Conservation (phyloP, 2,797 vertebrate species). For the Mus caroli region DNA sequence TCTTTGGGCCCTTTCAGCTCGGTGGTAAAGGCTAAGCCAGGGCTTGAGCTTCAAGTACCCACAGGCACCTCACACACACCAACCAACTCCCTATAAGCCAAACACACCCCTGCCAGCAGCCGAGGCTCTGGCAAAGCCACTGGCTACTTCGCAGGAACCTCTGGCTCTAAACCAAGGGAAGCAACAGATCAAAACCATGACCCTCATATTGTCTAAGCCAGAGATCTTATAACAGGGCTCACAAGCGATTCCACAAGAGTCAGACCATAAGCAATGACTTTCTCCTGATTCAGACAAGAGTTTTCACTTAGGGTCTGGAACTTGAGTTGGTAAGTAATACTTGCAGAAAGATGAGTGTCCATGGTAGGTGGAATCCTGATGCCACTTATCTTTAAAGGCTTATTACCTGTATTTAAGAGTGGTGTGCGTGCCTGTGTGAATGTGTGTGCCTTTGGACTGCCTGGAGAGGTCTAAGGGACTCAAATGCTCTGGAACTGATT, state of each 20-base stretch:
- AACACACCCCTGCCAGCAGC: neutral
- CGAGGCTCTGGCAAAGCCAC: neutral
- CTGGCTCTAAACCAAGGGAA: conserved; percentile 29
- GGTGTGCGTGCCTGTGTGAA: neutral
- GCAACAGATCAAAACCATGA: neutral
- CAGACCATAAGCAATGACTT: conserved; percentile 10
- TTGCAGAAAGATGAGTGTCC: conserved; percentile 59
- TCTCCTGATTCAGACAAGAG: neutral
- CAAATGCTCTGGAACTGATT: neutral
- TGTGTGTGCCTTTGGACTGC: neutral
- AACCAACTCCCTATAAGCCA: neutral
- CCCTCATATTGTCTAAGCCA: neutral
- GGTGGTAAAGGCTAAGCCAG: neutral
- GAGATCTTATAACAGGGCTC: neutral
- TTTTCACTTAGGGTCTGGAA: conserved; percentile 1
- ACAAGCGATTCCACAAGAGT: neutral
- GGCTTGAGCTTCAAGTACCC: neutral
- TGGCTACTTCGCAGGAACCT: neutral
- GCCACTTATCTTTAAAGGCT: conserved; percentile 87
- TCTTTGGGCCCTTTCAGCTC: conserved; percentile 22
- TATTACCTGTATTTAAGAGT: neutral
- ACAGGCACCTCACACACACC: neutral
- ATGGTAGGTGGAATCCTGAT: neutral
- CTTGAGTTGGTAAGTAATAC: neutral
- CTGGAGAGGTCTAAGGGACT: neutral